Evolutionary conservation across 2,888 invertebrate species (phyloP).

Genomic region (Diogma glabrata): DNA sequence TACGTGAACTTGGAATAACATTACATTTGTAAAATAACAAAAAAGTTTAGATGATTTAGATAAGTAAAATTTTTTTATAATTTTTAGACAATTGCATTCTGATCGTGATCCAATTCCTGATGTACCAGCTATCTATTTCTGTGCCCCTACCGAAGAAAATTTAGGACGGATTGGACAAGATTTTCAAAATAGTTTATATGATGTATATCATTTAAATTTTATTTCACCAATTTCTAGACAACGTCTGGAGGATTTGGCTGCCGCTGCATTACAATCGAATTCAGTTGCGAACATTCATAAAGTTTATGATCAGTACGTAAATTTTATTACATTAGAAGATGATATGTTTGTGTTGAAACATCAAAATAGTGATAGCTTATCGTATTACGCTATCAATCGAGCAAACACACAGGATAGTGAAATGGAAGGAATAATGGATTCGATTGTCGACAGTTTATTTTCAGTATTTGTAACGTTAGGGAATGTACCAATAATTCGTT

Average conservation of each 20-base stretch:
- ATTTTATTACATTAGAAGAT: slow-evolving; percentile 96
- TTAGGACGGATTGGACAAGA: slow-evolving; percentile 87
- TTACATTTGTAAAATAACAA: slow-evolving; percentile 77
- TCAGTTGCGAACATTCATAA: slow-evolving; percentile 88
- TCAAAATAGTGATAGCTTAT: slow-evolving; percentile 80
- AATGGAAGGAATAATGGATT: slow-evolving; percentile 89
- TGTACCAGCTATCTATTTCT: slow-evolving; percentile 97
- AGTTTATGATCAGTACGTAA: slow-evolving; percentile 96
- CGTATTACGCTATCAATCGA: slow-evolving; percentile 92
- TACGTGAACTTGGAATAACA: slow-evolving; percentile 92
- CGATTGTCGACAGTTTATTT: slow-evolving; percentile 91
- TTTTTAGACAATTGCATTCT: slow-evolving; percentile 65
- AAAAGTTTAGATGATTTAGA: not conserved
- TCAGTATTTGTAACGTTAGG: slow-evolving; percentile 96
- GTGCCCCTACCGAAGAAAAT: slow-evolving; percentile 92
- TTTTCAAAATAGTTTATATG: slow-evolving; percentile 79
- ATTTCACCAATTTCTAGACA: slow-evolving; percentile 89
- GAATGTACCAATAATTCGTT: slow-evolving; percentile 43
- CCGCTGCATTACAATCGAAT: slow-evolving; percentile 80
- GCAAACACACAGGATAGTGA: slow-evolving; percentile 90
- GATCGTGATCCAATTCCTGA: slow-evolving; percentile 91
- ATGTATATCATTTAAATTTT: slow-evolving; percentile 92
- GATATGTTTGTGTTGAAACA: slow-evolving; percentile 91
- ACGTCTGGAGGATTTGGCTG: slow-evolving; percentile 89
- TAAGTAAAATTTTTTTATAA: slow-evolving; percentile 2